phyloP scores from a whole-genome alignment of 2,888 invertebrate species.

The Noctua pronuba region DNA sequence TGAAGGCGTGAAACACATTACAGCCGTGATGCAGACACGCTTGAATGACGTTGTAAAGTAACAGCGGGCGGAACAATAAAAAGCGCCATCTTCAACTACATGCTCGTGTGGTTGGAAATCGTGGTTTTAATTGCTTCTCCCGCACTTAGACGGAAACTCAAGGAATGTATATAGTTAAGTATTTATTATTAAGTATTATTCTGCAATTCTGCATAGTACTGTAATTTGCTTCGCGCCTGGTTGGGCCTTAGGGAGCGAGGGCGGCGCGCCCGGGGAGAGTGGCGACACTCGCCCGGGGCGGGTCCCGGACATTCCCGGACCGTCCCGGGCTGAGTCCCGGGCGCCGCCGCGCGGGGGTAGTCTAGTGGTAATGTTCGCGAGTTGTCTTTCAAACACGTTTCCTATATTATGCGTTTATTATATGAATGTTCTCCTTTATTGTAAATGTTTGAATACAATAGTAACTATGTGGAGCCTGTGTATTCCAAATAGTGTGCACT shows the following conservation, averaged over 20 bases:
- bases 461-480: constrained; percentile 80
- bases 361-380: constrained; percentile 77
- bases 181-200: constrained; percentile 86
- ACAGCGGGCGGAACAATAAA: constrained; percentile 40
- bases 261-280: constrained; percentile 44
- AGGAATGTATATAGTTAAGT: constrained; percentile 86
- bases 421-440: constrained; percentile 89
- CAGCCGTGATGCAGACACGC: constrained; percentile 77
- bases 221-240: constrained; percentile 88
- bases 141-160: constrained; percentile 64
- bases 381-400: constrained; percentile 87
- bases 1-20: constrained; percentile 88
- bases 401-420: constrained; percentile 90
- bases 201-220: constrained; percentile 83
- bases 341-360: constrained; percentile 61
- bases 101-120: constrained; percentile 47
- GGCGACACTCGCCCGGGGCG: constrained; percentile 27
- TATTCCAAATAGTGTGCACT: constrained; percentile 87
- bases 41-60: constrained; percentile 37
- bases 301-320: constrained; percentile 15
- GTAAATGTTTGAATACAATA: constrained; percentile 88
- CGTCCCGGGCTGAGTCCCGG: constrained; percentile 13
- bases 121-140: constrained; percentile 62
- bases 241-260: constrained; percentile 60
- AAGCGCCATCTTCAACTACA: constrained; percentile 39